Conservation (phyloP, 2,113 vertebrate species). For the Prionailurus viverrinus region DNA sequence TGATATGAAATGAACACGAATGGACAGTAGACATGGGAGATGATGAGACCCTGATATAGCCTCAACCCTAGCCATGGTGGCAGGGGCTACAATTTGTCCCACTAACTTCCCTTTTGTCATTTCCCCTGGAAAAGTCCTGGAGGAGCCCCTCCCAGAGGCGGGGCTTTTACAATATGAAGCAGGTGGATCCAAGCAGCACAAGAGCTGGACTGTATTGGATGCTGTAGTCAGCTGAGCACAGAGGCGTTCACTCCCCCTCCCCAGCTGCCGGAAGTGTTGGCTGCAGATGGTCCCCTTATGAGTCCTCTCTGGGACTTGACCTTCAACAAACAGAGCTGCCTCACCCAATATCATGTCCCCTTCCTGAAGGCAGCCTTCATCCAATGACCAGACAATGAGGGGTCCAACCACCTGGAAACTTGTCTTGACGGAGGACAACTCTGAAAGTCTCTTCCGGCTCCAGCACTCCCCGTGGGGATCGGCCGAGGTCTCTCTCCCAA, state of each 20-base stretch:
- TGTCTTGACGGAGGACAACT: background rate
- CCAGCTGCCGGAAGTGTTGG: background rate
- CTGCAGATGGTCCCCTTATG: background rate
- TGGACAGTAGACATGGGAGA: background rate
- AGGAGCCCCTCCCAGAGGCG: background rate
- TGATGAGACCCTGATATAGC: too few species aligned
- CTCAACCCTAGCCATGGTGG: background rate
- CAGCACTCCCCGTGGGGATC: too few species aligned
- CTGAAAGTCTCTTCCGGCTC: background rate
- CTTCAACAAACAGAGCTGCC: background rate
- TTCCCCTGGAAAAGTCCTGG: background rate
- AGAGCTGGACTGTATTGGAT: background rate
- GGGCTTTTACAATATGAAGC: background rate
- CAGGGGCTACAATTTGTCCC: background rate
- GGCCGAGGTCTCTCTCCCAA: background rate
- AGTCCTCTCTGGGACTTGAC: background rate
- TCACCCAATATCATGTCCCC: background rate
- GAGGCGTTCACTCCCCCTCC: background rate
- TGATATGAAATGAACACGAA: background rate
- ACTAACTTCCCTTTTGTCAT: background rate
- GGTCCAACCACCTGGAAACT: accelerated
- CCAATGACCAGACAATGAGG: background rate
- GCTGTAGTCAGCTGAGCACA: background rate
- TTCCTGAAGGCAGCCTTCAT: background rate
- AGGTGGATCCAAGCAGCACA: background rate